Conservation (phyloP, 2,113 vertebrate genomes). For the Charina bottae region DNA sequence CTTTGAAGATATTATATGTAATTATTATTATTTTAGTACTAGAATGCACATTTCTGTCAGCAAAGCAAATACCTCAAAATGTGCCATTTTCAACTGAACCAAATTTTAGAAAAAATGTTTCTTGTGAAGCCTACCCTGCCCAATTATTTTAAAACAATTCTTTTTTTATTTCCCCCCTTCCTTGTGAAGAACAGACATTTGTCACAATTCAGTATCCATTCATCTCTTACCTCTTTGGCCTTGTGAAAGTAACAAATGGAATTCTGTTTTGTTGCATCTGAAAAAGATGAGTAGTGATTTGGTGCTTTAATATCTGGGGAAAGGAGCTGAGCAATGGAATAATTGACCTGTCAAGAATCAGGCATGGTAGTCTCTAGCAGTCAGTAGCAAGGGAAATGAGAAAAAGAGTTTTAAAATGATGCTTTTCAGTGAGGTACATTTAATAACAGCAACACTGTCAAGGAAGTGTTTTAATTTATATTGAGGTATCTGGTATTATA, state of each 20-base stretch:
- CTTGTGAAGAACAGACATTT: slow-evolving; percentile 77
- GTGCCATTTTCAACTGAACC: slow-evolving; percentile 38
- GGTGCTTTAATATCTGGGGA: slow-evolving; percentile 73
- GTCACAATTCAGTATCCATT: slow-evolving; percentile 76
- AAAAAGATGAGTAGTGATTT: slow-evolving; percentile 84
- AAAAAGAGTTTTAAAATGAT: slow-evolving; percentile 73
- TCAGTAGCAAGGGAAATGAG: slow-evolving; percentile 81
- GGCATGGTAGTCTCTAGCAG: slow-evolving; percentile 72
- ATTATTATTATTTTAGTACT: background rate
- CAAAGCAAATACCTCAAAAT: background rate
- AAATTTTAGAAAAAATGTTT: slow-evolving; percentile 45
- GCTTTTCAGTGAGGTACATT: slow-evolving; percentile 75
- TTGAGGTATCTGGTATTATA: slow-evolving; percentile 41
- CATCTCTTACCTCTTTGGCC: slow-evolving; percentile 79
- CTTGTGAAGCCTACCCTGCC: slow-evolving; percentile 41
- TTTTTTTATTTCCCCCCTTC: slow-evolving; percentile 68
- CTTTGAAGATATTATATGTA: background rate
- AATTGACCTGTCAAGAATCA: slow-evolving; percentile 92
- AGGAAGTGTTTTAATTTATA: slow-evolving; percentile 66
- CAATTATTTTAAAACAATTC: slow-evolving; percentile 59
- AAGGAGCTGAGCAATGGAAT: slow-evolving; percentile 79
- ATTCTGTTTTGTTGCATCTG: slow-evolving; percentile 71
- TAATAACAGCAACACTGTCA: slow-evolving; percentile 70
- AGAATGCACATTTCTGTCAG: slow-evolving; percentile 28
- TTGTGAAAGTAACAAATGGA: slow-evolving; percentile 74